Percentiles rank a stretch among this genome's conserved stretches.
Conservation (phyloP, 1,140 invertebrate species). For the Hycleus phaleratus region DNA sequence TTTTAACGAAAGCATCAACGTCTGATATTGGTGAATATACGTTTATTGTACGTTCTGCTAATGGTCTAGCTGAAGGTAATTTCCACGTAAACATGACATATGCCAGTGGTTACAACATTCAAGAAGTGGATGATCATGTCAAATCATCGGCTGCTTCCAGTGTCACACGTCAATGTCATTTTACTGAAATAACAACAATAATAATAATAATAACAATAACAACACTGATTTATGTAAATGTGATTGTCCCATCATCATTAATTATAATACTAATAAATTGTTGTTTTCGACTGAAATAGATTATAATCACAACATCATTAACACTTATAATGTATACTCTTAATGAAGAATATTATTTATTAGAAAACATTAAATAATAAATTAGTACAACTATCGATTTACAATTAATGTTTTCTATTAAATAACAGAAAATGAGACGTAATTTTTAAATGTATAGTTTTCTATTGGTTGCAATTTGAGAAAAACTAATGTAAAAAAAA, state of each 20-base stretch:
- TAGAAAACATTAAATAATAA: slow-evolving; percentile 6
- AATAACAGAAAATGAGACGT: slow-evolving; percentile 11
- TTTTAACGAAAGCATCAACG: slow-evolving; percentile 42
- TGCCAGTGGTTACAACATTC: slow-evolving; percentile 39
- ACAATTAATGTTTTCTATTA: slow-evolving; percentile 6
- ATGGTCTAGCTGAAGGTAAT: slow-evolving; percentile 46
- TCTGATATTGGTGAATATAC: slow-evolving; percentile 47
- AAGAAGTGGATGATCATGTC: slow-evolving; percentile 19
- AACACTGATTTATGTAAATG: slow-evolving; percentile 34
- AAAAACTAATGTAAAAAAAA: neutral
- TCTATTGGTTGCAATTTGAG: slow-evolving; percentile 28
- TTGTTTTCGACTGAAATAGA: slow-evolving; percentile 26
- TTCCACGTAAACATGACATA: slow-evolving; percentile 49
- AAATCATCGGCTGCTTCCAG: slow-evolving; percentile 1
- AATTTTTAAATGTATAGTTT: slow-evolving; percentile 38
- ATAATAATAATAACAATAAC: neutral
- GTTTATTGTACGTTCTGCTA: slow-evolving; percentile 46
- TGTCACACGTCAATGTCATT: neutral
- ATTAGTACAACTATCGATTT: neutral
- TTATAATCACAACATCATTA: slow-evolving; percentile 7
- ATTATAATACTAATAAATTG: slow-evolving; percentile 16
- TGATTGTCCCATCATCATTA: slow-evolving; percentile 34
- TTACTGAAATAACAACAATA: too few relatives aligned
- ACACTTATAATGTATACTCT: slow-evolving; percentile 8
- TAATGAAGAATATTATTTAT: slow-evolving; percentile 11